These are phyloP conservation scores for Phainopepla nitens DNA, from an alignment of 2,113 vertebrate genomes.

Conservation along the genomic window DNA sequence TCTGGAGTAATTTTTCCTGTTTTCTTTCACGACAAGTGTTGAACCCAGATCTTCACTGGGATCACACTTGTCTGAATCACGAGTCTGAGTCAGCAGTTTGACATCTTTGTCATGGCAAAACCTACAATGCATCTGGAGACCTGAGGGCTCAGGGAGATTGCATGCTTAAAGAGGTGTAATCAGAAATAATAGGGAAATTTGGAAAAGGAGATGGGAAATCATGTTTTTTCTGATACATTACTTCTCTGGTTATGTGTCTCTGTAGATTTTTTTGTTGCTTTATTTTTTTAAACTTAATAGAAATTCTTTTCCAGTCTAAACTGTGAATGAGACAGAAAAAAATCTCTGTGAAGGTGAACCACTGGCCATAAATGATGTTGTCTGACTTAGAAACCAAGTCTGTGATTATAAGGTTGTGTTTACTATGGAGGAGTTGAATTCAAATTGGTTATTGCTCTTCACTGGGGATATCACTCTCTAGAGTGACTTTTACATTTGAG, in stretches of 20 bases:
- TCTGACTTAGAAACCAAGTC: neutral
- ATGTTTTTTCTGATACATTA: neutral
- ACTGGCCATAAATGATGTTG: neutral
- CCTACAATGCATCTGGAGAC: neutral
- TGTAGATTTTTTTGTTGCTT: neutral
- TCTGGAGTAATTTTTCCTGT: neutral
- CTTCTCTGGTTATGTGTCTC: neutral
- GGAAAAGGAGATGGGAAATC: neutral
- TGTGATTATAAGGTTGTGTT: neutral
- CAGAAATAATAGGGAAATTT: neutral
- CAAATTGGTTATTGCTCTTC: neutral
- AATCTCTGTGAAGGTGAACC: neutral
- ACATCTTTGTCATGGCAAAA: neutral
- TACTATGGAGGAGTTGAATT: neutral
- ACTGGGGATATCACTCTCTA: neutral
- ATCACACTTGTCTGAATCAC: neutral
- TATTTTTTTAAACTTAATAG: neutral
- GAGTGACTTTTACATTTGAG: neutral
- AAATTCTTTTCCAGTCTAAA: neutral
- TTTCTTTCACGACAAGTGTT: neutral
- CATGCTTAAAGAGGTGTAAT: neutral
- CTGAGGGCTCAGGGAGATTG: neutral
- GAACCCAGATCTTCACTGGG: neutral
- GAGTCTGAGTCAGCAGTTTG: neutral
- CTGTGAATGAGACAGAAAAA: neutral